Conservation (phyloP, 2,888 invertebrate genomes). For the Enchytraeus crypticus region DNA sequence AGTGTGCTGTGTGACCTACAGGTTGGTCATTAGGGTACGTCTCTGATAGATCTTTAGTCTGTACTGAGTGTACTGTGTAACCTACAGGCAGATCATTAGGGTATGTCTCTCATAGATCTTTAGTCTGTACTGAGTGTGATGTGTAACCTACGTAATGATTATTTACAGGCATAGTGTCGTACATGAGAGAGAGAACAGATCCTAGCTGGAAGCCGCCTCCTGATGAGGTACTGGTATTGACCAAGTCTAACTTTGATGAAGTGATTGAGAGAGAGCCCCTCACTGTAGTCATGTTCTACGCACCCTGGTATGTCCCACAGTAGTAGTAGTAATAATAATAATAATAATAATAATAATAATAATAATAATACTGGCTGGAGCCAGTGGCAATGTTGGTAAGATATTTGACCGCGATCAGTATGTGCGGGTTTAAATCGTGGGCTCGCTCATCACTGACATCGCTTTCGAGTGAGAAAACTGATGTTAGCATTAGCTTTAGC, state of each 20-base stretch:
- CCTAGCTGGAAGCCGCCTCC: conserved; percentile 55
- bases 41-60: not conserved
- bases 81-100: not conserved
- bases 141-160: too few relatives aligned
- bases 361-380: too few relatives aligned
- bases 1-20: not conserved
- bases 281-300: conserved; percentile 55
- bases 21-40: not conserved
- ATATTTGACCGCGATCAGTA: too few relatives aligned
- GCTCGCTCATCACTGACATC: too few relatives aligned
- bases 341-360: too few relatives aligned
- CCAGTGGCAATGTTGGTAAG: too few relatives aligned
- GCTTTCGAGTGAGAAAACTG: too few relatives aligned
- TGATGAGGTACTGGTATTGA: conserved; percentile 51
- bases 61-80: not conserved
- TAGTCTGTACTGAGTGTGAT: too few relatives aligned
- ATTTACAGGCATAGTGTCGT: conserved; percentile 47
- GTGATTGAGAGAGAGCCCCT: conserved; percentile 50
- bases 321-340: too few relatives aligned
- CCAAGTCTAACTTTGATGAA: conserved; percentile 45
- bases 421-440: too few relatives aligned
- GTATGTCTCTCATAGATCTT: not conserved
- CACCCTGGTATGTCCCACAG: conserved; percentile 54
- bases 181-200: conserved; percentile 51
- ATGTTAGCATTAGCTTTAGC: too few relatives aligned